A percentile compares a stretch with the other conserved stretches of the same genome.
phyloP scores from a whole-genome alignment of 2,113 vertebrate genomes.

The Stercorarius parasiticus region DNA sequence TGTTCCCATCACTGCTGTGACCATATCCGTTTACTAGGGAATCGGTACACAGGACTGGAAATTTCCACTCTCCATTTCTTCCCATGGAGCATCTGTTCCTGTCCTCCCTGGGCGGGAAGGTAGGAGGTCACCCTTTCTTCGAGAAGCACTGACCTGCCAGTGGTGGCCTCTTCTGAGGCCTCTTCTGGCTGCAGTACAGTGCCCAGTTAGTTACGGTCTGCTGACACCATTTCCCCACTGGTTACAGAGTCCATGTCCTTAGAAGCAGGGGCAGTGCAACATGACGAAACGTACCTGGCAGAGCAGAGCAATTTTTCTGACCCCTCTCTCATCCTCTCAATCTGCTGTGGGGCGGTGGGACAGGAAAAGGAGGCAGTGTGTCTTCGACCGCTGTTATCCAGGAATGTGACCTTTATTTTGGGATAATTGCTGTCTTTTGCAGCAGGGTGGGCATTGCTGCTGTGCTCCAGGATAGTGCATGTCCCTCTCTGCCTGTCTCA shows the following conservation, averaged over 20 bases:
- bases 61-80: background rate
- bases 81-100: background rate
- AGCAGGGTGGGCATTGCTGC: background rate
- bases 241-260: background rate
- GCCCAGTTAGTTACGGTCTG: background rate
- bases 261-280: background rate
- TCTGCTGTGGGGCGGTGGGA: rapidly evolving
- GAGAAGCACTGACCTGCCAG: background rate
- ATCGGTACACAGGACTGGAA: background rate
- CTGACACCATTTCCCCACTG: background rate
- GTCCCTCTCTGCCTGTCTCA: background rate
- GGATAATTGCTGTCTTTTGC: background rate
- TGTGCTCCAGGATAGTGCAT: background rate
- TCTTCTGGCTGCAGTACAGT: background rate
- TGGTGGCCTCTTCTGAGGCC: background rate
- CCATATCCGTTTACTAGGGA: background rate
- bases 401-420: background rate
- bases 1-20: background rate
- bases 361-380: background rate
- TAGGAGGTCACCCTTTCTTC: background rate
- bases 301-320: background rate
- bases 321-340: background rate
- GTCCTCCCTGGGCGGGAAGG: too few relatives aligned
- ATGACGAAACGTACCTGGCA: rapidly evolving
- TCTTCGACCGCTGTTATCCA: background rate